Evolutionary conservation across 2,888 invertebrate genomes (phyloP).

Genomic region (Limnephilus lunatus): DNA sequence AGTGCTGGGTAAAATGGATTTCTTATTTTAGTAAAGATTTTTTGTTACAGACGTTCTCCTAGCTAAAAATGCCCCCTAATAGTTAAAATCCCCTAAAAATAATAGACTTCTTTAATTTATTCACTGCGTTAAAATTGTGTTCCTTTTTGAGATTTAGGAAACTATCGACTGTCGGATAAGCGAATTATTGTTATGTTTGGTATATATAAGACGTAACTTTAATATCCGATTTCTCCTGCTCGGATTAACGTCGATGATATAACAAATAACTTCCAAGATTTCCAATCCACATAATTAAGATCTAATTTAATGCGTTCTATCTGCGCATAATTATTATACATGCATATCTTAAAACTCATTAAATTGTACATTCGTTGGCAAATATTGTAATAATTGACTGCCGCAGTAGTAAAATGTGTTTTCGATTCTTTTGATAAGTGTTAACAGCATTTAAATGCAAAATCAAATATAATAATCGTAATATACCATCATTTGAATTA

Average conservation of each 20-base stretch:
- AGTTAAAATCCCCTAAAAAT: too few relatives aligned
- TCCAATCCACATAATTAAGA: background rate
- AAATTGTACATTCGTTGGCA: background rate
- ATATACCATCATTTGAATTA: too few relatives aligned
- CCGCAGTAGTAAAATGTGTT: background rate
- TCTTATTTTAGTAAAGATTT: too few relatives aligned
- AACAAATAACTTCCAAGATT: background rate
- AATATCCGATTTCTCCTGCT: background rate
- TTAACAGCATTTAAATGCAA: too few relatives aligned
- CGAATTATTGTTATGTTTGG: background rate
- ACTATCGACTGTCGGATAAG: background rate
- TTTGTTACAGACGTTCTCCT: too few relatives aligned
- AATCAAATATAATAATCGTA: too few relatives aligned
- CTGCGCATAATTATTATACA: background rate
- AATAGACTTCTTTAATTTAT: too few relatives aligned
- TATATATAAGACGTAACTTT: background rate
- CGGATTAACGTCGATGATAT: background rate
- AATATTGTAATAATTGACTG: background rate
- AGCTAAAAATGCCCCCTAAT: too few relatives aligned
- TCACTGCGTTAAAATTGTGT: too few relatives aligned
- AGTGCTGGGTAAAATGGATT: too few relatives aligned
- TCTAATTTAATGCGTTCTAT: background rate
- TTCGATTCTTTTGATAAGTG: background rate
- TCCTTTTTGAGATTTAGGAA: too few relatives aligned
- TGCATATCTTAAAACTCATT: background rate